Evolutionary conservation across 2,797 vertebrate species (phyloP).

Genomic region (Falco rusticolus): DNA sequence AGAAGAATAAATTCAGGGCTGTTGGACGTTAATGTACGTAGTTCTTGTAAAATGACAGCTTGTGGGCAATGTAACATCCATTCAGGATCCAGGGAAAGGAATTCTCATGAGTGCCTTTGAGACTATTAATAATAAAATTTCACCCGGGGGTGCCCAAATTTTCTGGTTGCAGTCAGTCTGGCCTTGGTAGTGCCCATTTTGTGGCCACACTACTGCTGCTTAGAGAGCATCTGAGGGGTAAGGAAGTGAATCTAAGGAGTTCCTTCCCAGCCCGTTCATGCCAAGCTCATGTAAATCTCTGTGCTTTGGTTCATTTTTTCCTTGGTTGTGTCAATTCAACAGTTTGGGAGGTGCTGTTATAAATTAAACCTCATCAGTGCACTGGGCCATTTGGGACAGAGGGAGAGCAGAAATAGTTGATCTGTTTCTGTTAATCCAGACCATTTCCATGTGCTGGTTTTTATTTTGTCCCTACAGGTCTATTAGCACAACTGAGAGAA

Average conservation of each 20-base stretch:
- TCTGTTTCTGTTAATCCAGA: background rate
- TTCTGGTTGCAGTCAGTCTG: background rate
- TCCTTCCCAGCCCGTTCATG: background rate
- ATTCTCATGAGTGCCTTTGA: background rate
- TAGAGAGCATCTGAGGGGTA: background rate
- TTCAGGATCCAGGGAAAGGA: background rate
- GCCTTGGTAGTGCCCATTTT: background rate
- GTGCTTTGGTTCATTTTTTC: background rate
- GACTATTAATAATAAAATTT: background rate
- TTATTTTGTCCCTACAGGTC: background rate
- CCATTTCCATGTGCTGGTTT: background rate
- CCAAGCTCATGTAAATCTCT: background rate
- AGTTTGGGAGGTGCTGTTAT: background rate
- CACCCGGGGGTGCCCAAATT: background rate
- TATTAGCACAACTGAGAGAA: background rate
- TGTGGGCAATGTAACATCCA: fast-evolving
- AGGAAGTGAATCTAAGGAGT: background rate
- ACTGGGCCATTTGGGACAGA: background rate
- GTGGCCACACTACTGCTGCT: background rate
- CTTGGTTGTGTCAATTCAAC: background rate
- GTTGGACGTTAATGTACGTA: background rate
- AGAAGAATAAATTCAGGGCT: background rate
- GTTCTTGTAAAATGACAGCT: background rate
- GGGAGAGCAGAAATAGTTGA: background rate
- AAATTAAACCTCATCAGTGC: background rate